Percentiles rank a stretch among this genome's conserved stretches.
These are phyloP conservation scores for Murina feae DNA, from an alignment of 2,113 vertebrate species.

Conservation along the genomic window DNA sequence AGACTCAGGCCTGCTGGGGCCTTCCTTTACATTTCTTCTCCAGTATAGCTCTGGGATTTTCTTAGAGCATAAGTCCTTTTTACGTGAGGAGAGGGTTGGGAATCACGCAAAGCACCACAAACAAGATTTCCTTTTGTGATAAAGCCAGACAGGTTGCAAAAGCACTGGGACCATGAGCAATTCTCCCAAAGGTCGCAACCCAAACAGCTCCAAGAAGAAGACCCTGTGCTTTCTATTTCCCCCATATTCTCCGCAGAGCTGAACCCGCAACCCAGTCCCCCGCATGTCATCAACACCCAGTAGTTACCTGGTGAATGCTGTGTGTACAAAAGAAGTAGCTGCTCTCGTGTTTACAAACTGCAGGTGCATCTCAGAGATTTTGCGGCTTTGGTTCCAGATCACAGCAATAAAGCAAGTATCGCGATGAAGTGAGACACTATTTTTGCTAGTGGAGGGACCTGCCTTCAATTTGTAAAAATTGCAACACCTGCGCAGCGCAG, in stretches of 20 bases:
- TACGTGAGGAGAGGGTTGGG: neutral
- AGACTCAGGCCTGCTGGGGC: fast-evolving
- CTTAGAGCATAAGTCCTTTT: neutral
- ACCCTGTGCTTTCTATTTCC: neutral
- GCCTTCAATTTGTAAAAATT: neutral
- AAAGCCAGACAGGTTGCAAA: neutral
- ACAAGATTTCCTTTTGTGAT: neutral
- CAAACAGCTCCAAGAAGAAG: neutral
- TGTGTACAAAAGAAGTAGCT: fast-evolving
- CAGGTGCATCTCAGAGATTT: too few species aligned
- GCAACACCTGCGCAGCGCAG: neutral
- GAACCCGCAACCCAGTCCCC: neutral
- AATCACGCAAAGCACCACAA: neutral
- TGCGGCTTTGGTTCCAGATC: neutral
- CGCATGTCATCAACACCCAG: fast-evolving
- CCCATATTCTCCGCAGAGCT: fast-evolving
- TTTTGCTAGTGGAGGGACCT: neutral
- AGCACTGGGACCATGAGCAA: neutral
- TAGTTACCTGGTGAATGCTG: neutral
- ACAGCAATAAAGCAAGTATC: too few species aligned
- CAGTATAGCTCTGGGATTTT: neutral
- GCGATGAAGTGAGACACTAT: neutral
- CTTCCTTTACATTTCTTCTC: neutral
- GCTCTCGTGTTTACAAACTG: fast-evolving
- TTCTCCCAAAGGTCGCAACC: neutral